Base-by-base conservation (phyloP, 2,888 invertebrate species). In the Drosophila anomalipes region DNA sequence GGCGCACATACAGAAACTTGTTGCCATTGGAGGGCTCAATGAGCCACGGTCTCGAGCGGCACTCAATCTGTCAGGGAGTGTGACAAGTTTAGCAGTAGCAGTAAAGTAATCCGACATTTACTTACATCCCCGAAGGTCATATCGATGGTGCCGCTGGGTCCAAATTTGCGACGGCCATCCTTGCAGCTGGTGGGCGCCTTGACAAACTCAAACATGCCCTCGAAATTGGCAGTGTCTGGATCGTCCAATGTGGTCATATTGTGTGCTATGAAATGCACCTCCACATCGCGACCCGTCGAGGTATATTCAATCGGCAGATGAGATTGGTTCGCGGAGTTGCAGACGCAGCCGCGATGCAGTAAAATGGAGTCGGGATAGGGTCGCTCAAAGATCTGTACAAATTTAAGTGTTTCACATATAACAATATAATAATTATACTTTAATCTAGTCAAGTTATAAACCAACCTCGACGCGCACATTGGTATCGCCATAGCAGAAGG, bases 211-310 rank as follows among this genome's bases (percentile, higher is more conserved):
- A 97, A 97, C 51, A 95, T 95, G 9, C 96, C 97, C 92, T 97
- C 97, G 93, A 98, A 97, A 91, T 96, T 96, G 81, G 98, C 95
- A 57, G 96, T 96, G 70, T 97, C 95, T 92, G 97, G 97, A 94
- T 98, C 97, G 90, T 98, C 97, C 26, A 96, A 94, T 2, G 97
- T 95, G 75, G 96, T 95, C 98, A 98, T 97, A 83, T 96, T 96
- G 67, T 95, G 95, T 22, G 97, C 96, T 80, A 96, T 96, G 90
- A 98, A 97, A 87, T 96, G 96, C 44, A 98, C 94, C 92, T 97
- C 97, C 19, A 97, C 95, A 41, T 97, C 95, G 80, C 96, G 95
- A 61, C 96, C 95, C 19, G 96, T 95, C 14, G 97, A 97, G 44
- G 96, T 95, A 91, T 97, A 96, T 81, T 96, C 96, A 91, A 97